Base-by-base conservation (phyloP, 2,888 invertebrate species). In the Andrena marginata region DNA sequence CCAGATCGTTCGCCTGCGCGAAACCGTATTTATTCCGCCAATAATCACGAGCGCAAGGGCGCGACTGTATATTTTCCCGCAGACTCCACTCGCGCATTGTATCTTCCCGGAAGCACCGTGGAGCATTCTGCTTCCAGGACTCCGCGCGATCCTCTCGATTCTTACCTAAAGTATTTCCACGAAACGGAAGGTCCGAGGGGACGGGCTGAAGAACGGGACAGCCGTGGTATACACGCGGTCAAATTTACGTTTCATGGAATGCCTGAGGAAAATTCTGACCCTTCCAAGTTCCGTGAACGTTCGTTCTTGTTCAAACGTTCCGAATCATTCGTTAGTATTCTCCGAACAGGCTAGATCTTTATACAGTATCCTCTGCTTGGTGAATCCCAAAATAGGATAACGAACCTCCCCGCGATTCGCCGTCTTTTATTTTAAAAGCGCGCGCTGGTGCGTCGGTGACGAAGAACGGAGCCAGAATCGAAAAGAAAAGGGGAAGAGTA, bases 41-140 rank as follows among this genome's bases (percentile, higher is more conserved):
- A 86, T 89, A 88, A 79, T 83, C 86, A 85, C 62, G 77, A 68
- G 54, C 72, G 80, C 85, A 75, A 84, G 81, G 80, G 76, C 77
- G 79, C 35, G 8, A 20, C 29, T 88, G 88, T 89, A 80, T 87
- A 89, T 88, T 89, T 90, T 87, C 83, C 31, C 76, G 33, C 49
- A 16, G 67, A 72, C 85, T 80, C 82, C 79, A 69, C 54, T 35
- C 54, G 60, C 13, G 20, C 35, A 56, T 76, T 67, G 65, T 63
- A 69, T 67, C 68, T 80, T 84, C 84, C 79, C 63, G 56, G 72
- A 77, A 80, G 16, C 16, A 26, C 2, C 10, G 26, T 16, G 23
- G 16, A 1, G 8, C n/a, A 23, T 10, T 6, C 35, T 31, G 51
- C 35, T 63, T 54, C n/a, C 29, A 16, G 49, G 16, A 35, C 16